These are phyloP conservation scores for Aleiodes sp. DNA, from an alignment of 1,140 invertebrate genomes.

Conservation along the genomic window DNA sequence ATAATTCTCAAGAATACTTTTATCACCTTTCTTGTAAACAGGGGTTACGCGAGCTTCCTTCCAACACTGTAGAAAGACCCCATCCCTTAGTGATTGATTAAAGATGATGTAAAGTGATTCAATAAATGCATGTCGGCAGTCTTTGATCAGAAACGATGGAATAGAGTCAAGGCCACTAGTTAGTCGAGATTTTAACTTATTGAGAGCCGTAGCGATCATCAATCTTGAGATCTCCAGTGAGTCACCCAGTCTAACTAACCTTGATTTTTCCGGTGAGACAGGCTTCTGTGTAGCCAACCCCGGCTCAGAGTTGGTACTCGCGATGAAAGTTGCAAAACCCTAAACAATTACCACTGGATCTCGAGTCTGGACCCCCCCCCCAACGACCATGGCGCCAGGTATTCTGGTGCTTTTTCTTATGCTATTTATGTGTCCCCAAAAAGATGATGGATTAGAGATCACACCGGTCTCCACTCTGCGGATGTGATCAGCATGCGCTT, in stretches of 20 bases:
- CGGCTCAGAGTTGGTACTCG: too few relatives aligned
- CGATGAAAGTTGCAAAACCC: too few relatives aligned
- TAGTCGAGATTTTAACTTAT: background rate
- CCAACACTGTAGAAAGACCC: constrained; percentile 35
- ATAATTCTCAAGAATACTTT: constrained; percentile 38
- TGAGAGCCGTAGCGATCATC: too few relatives aligned
- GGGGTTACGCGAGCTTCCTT: constrained; percentile 41
- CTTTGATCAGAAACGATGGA: constrained; percentile 31
- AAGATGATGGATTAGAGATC: constrained; percentile 28
- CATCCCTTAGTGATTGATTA: constrained; percentile 28
- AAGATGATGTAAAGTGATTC: constrained; percentile 37
- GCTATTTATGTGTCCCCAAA: background rate
- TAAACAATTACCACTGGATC: too few relatives aligned
- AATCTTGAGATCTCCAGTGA: background rate
- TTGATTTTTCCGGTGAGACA: too few relatives aligned
- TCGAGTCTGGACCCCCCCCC: too few relatives aligned
- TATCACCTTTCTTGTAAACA: constrained; percentile 39
- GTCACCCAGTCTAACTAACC: too few relatives aligned
- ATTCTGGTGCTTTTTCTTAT: too few relatives aligned
- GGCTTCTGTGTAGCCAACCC: too few relatives aligned
- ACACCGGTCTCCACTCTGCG: too few relatives aligned
- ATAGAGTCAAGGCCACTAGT: constrained; percentile 40
- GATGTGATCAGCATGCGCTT: too few relatives aligned
- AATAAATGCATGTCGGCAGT: constrained; percentile 28
- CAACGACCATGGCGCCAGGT: too few relatives aligned